Percentiles rank a stretch among this genome's conserved stretches.
These are phyloP conservation scores for Eutolmus rufibarbis DNA, from an alignment of 2,888 invertebrate genomes.

Conservation along the genomic window DNA sequence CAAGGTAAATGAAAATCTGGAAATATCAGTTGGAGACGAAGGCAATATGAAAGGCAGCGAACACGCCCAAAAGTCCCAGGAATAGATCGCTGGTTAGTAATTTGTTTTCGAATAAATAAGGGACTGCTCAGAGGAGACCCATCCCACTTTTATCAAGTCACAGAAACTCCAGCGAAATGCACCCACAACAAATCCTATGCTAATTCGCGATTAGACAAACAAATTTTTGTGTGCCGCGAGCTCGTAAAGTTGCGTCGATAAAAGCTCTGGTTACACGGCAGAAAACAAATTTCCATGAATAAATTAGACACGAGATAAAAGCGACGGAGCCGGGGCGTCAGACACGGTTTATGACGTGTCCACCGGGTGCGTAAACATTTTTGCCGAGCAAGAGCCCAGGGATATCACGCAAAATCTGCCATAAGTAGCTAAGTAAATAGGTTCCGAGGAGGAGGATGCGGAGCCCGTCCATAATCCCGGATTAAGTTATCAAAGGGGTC, in stretches of 20 bases:
- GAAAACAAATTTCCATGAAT: constrained; percentile 16
- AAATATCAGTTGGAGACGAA: not conserved
- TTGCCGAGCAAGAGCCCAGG: not conserved
- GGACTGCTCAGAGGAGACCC: not conserved
- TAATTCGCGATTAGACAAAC: constrained; percentile 4
- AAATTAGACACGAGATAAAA: constrained; percentile 5
- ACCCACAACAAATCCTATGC: not conserved
- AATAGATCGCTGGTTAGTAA: not conserved
- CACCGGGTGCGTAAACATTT: constrained; percentile 26
- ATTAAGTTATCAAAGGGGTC: constrained; percentile 30
- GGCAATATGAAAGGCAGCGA: not conserved
- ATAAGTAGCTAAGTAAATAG: constrained; percentile 11
- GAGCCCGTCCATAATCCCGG: constrained; percentile 15
- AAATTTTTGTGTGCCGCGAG: constrained; percentile 6
- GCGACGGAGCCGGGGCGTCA: not conserved
- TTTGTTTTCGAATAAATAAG: not conserved
- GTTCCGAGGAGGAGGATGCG: not conserved
- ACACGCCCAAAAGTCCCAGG: not conserved
- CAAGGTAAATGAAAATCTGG: not conserved
- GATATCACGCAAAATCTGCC: constrained; percentile 11
- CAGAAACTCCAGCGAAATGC: not conserved
- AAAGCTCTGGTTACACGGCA: not conserved
- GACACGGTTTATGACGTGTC: constrained; percentile 22
- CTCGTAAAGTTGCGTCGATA: not conserved
- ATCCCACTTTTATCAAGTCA: not conserved